Evolutionary conservation across 2,113 vertebrate genomes (phyloP), one percentile per base, ranked within the genome.

Genomic region (Nannobrachium achirus): DNA sequence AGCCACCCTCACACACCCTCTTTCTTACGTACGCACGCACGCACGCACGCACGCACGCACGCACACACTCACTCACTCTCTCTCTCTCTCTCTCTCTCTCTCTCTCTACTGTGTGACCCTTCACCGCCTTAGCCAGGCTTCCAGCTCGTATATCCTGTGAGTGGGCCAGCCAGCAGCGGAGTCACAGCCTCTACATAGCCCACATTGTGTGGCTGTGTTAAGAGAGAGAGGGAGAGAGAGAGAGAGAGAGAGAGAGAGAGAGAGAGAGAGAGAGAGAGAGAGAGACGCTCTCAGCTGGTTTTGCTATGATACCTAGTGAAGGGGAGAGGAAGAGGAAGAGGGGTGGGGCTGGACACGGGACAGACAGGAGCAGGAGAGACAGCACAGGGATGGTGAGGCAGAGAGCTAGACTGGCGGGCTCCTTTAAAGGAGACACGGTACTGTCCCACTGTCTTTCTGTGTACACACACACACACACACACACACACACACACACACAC

Each of bases 101-200:
- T 33, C 25, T 71, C 68, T 57, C 66, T 63, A 71, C 64, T 51
- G 55, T 38, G 76, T 87, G 82, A 88, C 81, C 88, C 79, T 81
- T 84, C 83, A 80, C 83, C 75, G 76, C 62, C 73, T 87, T 79
- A 82, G 84, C 82, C 79, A 44, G 2, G 33, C 56, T 63, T 45
- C 0, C 60, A 38, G 78, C 66, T 67, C 69, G 61, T 80, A 71
- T 69, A 93, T 94, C 92, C 92, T 91, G 91, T 83, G 80, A 77
- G 70, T 48, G 73, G 65, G 72, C 61, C 71, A 72, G 68, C 44
- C 40, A 52, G 64, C 13, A 40, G 71, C 14, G 1, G 48, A 64
- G 70, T 69, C 72, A 56, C 73, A 10, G 66, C 60, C 69, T 65
- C 57, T 71, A 66, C 69, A 69, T 18, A 59, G 69, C 61, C 82